Evolutionary conservation across 2,113 vertebrate species (phyloP).

Genomic region (Trachemys scripta): DNA sequence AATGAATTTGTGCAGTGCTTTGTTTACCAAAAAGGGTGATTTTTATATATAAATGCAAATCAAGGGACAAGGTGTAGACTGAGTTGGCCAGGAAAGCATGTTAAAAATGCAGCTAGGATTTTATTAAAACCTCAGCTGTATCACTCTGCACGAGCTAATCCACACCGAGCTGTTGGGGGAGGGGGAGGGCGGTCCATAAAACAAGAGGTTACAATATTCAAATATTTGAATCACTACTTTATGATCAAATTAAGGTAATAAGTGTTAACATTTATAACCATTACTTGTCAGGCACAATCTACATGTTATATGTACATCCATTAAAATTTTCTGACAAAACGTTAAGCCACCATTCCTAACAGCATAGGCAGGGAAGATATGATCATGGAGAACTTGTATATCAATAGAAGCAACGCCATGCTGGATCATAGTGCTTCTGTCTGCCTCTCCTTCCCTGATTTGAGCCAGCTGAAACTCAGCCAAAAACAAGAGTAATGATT

Average conservation of each 20-base stretch:
- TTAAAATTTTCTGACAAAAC: background rate
- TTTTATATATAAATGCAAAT: constrained; percentile 4
- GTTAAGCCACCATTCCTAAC: background rate
- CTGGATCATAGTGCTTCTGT: background rate
- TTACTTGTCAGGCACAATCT: background rate
- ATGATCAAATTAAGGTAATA: background rate
- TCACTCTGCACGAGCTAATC: constrained; percentile 20
- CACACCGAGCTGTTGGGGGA: background rate
- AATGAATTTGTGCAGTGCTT: background rate
- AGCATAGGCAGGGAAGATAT: background rate
- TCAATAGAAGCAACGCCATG: background rate
- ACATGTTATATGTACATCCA: background rate
- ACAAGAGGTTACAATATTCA: background rate
- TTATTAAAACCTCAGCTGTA: background rate
- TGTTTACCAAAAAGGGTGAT: background rate
- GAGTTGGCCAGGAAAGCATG: background rate
- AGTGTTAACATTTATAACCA: background rate
- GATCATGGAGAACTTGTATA: background rate
- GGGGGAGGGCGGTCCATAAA: background rate
- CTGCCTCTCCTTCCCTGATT: background rate
- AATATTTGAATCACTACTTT: background rate
- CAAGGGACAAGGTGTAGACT: background rate
- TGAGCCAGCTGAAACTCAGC: background rate
- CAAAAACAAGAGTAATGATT: background rate
- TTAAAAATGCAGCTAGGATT: background rate